Evolutionary conservation across 2,113 vertebrate genomes (phyloP), one percentile per base, ranked within the genome.

Genomic region (Megaleporinus macrocephalus): DNA sequence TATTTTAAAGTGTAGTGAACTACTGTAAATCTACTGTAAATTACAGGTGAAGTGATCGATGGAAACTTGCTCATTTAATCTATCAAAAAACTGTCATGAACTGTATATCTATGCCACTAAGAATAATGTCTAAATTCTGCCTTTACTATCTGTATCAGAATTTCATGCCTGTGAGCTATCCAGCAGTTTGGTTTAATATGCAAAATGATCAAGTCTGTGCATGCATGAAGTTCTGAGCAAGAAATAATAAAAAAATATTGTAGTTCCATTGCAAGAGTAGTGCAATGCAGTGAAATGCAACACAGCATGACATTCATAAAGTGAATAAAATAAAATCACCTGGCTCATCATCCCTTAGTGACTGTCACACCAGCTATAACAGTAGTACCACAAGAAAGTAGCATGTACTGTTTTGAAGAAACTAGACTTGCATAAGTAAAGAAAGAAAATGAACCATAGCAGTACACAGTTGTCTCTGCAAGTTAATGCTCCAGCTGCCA

Each of bases 401-500:
- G 53, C 57, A 61, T n/a, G 6, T 61, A 26, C n/a, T 61, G 57
- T 5, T 22, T 59, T 22, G 22, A 59, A n/a, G 55, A 5, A 16
- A 5, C 57, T 61, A 61, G 27, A 65, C 65, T 51, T 47, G 63
- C 74, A 65, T 16, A 9, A 65, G 65, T n/a, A 16, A 77, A 49
- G 20, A 77, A 36, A 41, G 49, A 33, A 53, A 20, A 16, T 1
- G 0, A 4, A 11, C 26, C 3, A 30, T 7, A 41, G 18, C 26
- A 24, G 1, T 26, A 14, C 62, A 33, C 51, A 36, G 22, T 78
- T 79, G 53, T 41, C 30, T 78, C 62, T 12, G 59, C 65, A 49
- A 62, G 62, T 84, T 84, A 53, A 81, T 55, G 69, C 51, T 26
- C 65, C 83, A 84, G 66, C 83, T 84, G 78, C 68, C 76, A 68